phyloP scores from a whole-genome alignment of 2,888 invertebrate genomes.

The Drosophila borealis region DNA sequence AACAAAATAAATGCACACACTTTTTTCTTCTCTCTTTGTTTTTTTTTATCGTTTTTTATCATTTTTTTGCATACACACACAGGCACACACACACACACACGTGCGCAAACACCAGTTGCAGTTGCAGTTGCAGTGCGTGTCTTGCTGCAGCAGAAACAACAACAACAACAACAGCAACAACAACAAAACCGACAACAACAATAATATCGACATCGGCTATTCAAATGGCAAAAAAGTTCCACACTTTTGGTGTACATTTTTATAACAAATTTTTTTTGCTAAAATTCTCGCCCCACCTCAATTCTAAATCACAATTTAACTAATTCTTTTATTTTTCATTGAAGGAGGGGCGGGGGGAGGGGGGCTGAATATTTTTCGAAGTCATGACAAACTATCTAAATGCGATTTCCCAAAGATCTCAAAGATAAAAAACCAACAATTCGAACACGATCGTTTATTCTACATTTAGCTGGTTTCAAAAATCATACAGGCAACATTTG shows the following conservation, averaged over 20 bases:
- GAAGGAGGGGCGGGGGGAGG: no score
- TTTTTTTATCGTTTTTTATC: no score
- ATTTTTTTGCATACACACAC: constrained; percentile 16
- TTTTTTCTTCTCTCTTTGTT: background rate
- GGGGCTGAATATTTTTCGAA: no score
- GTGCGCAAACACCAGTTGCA: constrained; percentile 81
- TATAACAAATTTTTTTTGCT: constrained; percentile 43
- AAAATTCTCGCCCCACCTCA: constrained; percentile 27
- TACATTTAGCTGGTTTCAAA: no score
- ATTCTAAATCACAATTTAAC: no score
- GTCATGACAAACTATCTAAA: no score
- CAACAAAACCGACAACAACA: constrained; percentile 8
- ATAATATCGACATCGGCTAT: background rate
- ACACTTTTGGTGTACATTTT: constrained; percentile 38
- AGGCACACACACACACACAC: constrained; percentile 42
- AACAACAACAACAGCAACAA: constrained; percentile 14
- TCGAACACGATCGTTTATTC: no score
- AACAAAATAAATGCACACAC: constrained; percentile 33
- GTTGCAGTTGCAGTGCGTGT: constrained; percentile 45
- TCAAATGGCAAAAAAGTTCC: constrained; percentile 37
- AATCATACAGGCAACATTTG: no score
- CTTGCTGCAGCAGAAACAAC: constrained; percentile 12
- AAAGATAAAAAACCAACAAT: no score
- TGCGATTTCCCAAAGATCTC: no score
- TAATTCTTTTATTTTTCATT: no score